Conservation (phyloP, 2,797 vertebrate genomes). For the Muraenolepis orangiensis region DNA sequence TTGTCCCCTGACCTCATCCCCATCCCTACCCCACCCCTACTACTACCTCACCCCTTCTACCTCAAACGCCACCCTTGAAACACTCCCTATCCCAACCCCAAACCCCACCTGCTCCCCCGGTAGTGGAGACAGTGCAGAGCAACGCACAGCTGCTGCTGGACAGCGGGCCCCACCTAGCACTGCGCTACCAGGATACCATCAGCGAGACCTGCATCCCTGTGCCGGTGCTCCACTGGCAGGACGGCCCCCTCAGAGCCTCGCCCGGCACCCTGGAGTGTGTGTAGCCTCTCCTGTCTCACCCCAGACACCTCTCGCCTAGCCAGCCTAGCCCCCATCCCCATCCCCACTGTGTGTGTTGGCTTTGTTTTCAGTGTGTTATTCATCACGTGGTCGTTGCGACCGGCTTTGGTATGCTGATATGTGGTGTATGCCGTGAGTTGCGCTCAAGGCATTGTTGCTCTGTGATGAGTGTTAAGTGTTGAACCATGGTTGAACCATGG, state of each 20-base stretch:
- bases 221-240: conserved; percentile 91
- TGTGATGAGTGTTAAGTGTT: neutral
- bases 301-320: conserved; percentile 48
- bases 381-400: neutral
- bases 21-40: conserved; percentile 4
- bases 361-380: conserved; percentile 14
- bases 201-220: conserved; percentile 96
- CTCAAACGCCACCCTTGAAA: too few relatives aligned
- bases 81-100: neutral
- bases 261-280: conserved; percentile 88
- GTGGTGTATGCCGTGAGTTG: neutral
- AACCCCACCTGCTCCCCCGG: conserved; percentile 68
- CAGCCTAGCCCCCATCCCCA: conserved; percentile 32
- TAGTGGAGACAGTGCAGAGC: conserved; percentile 97
- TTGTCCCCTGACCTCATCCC: conserved; percentile 23
- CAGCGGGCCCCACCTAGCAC: conserved; percentile 80
- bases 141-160: conserved; percentile 91
- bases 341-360: conserved; percentile 10
- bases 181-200: conserved; percentile 90
- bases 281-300: conserved; percentile 77
- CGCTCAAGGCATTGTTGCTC: neutral
- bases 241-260: conserved; percentile 76
- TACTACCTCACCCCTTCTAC: neutral
- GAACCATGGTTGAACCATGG: neutral
- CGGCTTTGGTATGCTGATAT: neutral